phyloP scores from a whole-genome alignment of 2,113 vertebrate species.

The Phalacrocorax carbo region DNA sequence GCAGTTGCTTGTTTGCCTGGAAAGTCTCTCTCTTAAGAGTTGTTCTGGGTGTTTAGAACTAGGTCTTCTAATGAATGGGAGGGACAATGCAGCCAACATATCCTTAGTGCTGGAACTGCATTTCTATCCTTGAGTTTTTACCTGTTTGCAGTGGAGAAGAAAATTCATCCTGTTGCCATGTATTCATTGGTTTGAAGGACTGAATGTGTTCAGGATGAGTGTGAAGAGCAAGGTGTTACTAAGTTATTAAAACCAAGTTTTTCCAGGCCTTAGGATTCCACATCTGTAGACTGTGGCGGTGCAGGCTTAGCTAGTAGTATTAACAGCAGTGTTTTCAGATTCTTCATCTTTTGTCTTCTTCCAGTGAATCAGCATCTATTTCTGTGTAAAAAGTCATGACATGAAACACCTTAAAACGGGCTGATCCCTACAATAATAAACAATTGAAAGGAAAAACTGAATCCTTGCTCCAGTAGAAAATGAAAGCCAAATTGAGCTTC shows the following conservation, averaged over 20 bases:
- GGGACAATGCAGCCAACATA: background rate
- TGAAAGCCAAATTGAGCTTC: background rate
- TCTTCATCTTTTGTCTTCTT: background rate
- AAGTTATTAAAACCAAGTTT: background rate
- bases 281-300: background rate
- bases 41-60: background rate
- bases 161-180: background rate
- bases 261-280: background rate
- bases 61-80: rapidly evolving
- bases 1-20: background rate
- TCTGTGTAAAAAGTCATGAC: background rate
- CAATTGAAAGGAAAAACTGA: background rate
- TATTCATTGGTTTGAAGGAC: background rate
- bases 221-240: background rate
- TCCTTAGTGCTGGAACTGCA: background rate
- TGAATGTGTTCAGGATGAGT: background rate
- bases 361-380: background rate
- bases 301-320: background rate
- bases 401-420: background rate
- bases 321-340: background rate
- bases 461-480: background rate
- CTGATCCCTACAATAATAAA: background rate
- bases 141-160: background rate
- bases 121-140: background rate
- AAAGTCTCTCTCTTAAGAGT: background rate